These are phyloP conservation scores for Nasua narica DNA, from an alignment of 2,797 vertebrate species.

Conservation along the genomic window DNA sequence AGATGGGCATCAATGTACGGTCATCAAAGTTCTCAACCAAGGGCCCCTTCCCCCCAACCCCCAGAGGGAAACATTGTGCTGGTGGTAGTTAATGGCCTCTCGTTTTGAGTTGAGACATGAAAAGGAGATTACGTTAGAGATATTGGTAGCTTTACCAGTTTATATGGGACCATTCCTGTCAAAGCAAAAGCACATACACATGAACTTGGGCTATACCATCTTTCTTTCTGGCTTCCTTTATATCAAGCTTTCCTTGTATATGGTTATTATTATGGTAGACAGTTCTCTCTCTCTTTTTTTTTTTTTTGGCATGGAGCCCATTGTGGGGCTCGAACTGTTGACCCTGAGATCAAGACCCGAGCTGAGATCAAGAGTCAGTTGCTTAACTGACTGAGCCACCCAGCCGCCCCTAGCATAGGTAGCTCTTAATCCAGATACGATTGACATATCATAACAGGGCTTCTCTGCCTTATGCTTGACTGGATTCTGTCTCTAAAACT, in stretches of 20 bases:
- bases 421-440: neutral
- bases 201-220: neutral
- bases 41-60: neutral
- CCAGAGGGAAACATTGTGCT: neutral
- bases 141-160: neutral
- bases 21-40: constrained; percentile 53
- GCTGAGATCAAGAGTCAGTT: neutral
- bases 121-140: neutral
- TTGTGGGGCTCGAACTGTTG: neutral
- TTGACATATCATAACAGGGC: neutral
- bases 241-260: neutral
- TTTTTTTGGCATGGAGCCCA: neutral
- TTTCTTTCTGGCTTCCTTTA: neutral
- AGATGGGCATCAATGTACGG: neutral
- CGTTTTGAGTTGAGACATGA: neutral
- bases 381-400: neutral
- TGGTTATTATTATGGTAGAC: neutral
- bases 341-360: neutral
- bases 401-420: neutral
- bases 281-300: neutral
- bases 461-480: neutral
- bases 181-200: neutral
- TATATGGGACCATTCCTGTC: neutral
- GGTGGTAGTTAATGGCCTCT: neutral
- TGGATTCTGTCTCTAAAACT: neutral